phyloP scores from a whole-genome alignment of 2,888 invertebrate genomes.

The Dione juno region DNA sequence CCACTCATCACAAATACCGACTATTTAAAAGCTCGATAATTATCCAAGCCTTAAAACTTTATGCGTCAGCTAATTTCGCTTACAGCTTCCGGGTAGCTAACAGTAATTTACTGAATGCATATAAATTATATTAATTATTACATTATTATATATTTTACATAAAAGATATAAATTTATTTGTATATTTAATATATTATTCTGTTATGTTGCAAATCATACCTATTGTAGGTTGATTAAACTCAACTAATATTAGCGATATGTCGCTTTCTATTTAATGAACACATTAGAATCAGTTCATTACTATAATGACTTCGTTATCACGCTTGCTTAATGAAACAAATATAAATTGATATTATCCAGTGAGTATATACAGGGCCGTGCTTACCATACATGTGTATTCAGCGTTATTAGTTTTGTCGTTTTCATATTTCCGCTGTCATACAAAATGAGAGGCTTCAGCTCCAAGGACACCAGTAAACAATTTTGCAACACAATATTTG shows the following conservation, averaged over 20 bases:
- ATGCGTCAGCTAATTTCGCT: conserved; percentile 68
- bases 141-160: background rate
- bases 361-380: background rate
- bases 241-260: conserved; percentile 19
- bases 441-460: conserved; percentile 27
- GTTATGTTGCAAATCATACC: background rate
- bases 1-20: conserved; percentile 56
- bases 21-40: conserved; percentile 64
- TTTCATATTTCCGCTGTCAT: conserved; percentile 23
- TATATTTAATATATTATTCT: background rate
- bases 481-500: conserved; percentile 37
- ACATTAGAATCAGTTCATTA: conserved; percentile 39
- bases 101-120: background rate
- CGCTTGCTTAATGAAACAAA: conserved; percentile 29
- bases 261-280: conserved; percentile 32
- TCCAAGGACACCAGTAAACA: conserved; percentile 30
- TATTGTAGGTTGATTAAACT: background rate
- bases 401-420: background rate
- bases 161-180: background rate
- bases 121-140: background rate
- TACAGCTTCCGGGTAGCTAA: conserved; percentile 24
- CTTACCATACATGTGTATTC: background rate
- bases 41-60: conserved; percentile 70
- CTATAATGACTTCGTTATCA: conserved; percentile 32
- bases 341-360: conserved; percentile 19